These are phyloP conservation scores for Petrolisthes manimaculis DNA, from an alignment of 2,888 invertebrate species.

Conservation along the genomic window DNA sequence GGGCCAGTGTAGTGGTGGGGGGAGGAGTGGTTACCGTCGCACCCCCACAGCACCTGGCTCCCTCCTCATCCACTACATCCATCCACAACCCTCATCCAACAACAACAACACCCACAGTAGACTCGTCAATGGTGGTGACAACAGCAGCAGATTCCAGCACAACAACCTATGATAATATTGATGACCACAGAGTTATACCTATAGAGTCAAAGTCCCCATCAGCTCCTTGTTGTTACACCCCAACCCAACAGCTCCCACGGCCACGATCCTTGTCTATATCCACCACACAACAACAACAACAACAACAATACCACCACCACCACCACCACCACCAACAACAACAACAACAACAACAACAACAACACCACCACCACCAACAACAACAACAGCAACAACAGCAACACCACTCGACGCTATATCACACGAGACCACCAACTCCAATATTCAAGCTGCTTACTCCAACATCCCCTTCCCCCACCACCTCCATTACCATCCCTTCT, in stretches of 20 bases:
- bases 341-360: no score
- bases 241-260: background rate
- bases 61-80: conserved; percentile 12
- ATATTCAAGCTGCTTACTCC: background rate
- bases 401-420: background rate
- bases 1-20: conserved; percentile 36
- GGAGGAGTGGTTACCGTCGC: conserved; percentile 37
- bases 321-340: no score
- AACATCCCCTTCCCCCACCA: background rate
- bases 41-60: conserved; percentile 6
- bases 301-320: no score
- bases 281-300: background rate
- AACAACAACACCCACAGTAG: background rate
- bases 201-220: background rate
- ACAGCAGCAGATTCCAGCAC: conserved; percentile 12
- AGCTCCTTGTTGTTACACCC: background rate
- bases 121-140: background rate
- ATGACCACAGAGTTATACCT: no score
- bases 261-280: background rate
- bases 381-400: background rate
- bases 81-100: background rate
- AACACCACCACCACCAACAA: background rate
- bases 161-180: background rate
- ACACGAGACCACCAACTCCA: background rate
- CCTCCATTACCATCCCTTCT: background rate